Evolutionary conservation across 53 echinoderm and acorn worm species (phyloP).

Genomic region (Henricia sp.): DNA sequence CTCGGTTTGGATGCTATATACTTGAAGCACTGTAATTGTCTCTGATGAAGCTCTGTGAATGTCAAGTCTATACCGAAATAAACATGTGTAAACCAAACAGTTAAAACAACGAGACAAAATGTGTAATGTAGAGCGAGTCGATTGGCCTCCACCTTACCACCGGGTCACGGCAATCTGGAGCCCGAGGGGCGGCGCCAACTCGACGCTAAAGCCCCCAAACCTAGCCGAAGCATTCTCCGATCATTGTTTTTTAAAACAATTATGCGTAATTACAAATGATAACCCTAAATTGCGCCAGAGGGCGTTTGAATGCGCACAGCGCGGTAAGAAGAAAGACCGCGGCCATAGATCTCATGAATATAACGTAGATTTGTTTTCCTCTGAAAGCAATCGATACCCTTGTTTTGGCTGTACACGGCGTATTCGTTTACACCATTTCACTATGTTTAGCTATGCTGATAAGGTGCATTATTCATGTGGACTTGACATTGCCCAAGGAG

Average conservation of each 20-base stretch:
- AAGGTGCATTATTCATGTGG: slow-evolving; percentile 38
- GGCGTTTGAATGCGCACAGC: too few relatives aligned
- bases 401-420: too few relatives aligned
- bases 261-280: slow-evolving; percentile 60
- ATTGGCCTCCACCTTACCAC: too few relatives aligned
- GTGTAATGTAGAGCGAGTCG: too few relatives aligned
- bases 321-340: neutral
- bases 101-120: too few relatives aligned
- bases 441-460: slow-evolving; percentile 1
- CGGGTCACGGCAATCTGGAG: neutral
- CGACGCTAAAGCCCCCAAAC: slow-evolving; percentile 9
- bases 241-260: slow-evolving; percentile 64
- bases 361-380: slow-evolving; percentile 21
- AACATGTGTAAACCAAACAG: too few relatives aligned
- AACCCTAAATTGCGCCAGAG: slow-evolving; percentile 13
- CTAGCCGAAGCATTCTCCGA: neutral
- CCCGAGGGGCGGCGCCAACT: slow-evolving; percentile 29
- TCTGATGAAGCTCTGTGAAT: too few relatives aligned
- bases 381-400: slow-evolving; percentile 14
- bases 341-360: neutral
- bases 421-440: too few relatives aligned
- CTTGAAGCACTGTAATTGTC: too few relatives aligned
- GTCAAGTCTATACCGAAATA: too few relatives aligned
- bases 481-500: slow-evolving; percentile 37
- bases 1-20: too few relatives aligned